A percentile compares a stretch with the other conserved stretches of the same genome.
These are phyloP conservation scores for Drosophila aldrichi DNA, from an alignment of 2,888 invertebrate genomes.

Conservation along the genomic window DNA sequence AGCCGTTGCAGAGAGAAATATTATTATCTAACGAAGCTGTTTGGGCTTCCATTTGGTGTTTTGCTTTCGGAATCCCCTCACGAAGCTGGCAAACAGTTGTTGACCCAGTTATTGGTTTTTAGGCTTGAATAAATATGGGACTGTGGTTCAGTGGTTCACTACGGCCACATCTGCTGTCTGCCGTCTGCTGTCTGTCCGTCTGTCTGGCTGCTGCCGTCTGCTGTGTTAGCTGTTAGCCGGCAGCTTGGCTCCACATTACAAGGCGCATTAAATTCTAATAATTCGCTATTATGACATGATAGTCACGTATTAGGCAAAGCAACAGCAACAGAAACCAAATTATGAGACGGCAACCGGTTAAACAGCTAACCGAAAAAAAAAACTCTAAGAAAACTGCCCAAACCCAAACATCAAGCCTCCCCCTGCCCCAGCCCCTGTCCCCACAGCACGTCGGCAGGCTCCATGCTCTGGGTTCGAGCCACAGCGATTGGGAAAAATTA, in stretches of 20 bases:
- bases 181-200: constrained; percentile 1
- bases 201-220: constrained; percentile 15
- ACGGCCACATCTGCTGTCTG: constrained; percentile 33
- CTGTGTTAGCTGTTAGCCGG: constrained; percentile 22
- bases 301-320: constrained; percentile 79
- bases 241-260: constrained; percentile 41
- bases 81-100: too few relatives aligned
- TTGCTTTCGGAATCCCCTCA: constrained; percentile 27
- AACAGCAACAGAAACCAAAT: constrained; percentile 68
- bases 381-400: constrained; percentile 13
- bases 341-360: constrained; percentile 77
- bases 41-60: constrained; percentile 10
- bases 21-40: constrained; percentile 19
- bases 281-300: constrained; percentile 81
- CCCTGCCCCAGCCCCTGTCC: neutral
- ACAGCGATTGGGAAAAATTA: constrained; percentile 55
- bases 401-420: constrained; percentile 15
- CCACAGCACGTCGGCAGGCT: neutral
- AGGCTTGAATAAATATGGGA: constrained; percentile 61
- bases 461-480: constrained; percentile 1
- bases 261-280: constrained; percentile 80
- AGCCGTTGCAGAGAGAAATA: neutral
- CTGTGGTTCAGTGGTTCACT: constrained; percentile 52
- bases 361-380: constrained; percentile 52
- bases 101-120: constrained; percentile 63